A percentile compares a stretch with the other conserved stretches of the same genome.
Conservation (phyloP, 2,797 vertebrate genomes). For the Lithobates sylvaticus region DNA sequence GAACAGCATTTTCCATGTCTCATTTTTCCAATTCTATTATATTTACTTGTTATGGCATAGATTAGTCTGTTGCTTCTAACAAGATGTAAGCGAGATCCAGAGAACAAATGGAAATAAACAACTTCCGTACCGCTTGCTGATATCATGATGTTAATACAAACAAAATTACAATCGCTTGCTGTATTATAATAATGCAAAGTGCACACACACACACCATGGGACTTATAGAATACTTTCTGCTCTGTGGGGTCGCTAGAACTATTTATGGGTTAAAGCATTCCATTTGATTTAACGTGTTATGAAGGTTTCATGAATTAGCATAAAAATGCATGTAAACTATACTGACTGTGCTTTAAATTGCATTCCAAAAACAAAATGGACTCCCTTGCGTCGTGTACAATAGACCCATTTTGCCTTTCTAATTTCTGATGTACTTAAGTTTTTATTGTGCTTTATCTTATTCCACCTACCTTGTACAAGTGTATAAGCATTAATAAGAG, state of each 20-base stretch:
- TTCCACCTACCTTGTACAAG: conserved; percentile 39
- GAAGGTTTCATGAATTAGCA: conserved; percentile 38
- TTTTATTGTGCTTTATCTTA: conserved; percentile 32
- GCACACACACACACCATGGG: conserved; percentile 11
- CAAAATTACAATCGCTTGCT: conserved; percentile 5
- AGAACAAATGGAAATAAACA: conserved; percentile 42
- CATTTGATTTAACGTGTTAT: conserved; percentile 30
- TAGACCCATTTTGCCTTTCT: conserved; percentile 37
- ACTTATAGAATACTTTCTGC: conserved; percentile 19
- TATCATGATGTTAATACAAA: conserved; percentile 38
- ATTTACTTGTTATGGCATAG: conserved; percentile 10
- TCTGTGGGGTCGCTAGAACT: conserved; percentile 9
- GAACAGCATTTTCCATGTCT: conserved; percentile 2
- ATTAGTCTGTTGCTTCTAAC: conserved; percentile 33
- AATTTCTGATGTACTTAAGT: conserved; percentile 46
- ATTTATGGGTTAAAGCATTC: conserved; percentile 36
- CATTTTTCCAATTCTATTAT: conserved; percentile 19
- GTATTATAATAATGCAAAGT: conserved; percentile 45
- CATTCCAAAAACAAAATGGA: conserved; percentile 10
- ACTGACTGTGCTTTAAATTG: neutral
- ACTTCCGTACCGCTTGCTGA: conserved; percentile 19
- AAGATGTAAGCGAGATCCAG: conserved; percentile 11
- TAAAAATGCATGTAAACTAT: conserved; percentile 33
- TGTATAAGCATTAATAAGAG: conserved; percentile 46
- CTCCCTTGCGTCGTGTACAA: conserved; percentile 32